Conservation (phyloP, 1,140 invertebrate species). For the Cydia pomonella region DNA sequence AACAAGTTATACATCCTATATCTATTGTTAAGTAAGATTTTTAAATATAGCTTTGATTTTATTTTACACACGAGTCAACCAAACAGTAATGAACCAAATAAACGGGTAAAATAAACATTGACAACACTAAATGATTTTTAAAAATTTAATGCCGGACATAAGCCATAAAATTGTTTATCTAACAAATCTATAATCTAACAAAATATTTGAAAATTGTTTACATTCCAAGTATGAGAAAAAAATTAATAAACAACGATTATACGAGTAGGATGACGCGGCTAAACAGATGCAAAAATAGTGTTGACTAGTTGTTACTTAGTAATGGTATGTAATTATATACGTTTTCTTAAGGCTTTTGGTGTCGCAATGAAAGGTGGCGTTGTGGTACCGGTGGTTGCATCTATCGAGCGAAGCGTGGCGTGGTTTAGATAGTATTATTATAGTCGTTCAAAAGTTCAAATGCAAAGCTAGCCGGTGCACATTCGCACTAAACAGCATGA, state of each 20-base stretch:
- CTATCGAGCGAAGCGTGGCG: constrained; percentile 24
- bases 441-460: not conserved
- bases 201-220: constrained; percentile 24
- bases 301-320: not conserved
- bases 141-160: constrained; percentile 20
- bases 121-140: constrained; percentile 23
- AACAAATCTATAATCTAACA: constrained; percentile 4
- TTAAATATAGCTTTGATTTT: not conserved
- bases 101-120: constrained; percentile 27
- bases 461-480: constrained; percentile 23
- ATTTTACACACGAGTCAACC: not conserved
- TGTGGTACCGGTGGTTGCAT: constrained; percentile 12
- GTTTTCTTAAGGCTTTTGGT: not conserved
- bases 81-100: not conserved
- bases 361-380: not conserved
- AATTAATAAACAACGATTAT: not conserved
- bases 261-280: not conserved
- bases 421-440: not conserved
- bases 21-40: not conserved
- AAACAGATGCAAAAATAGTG: constrained; percentile 18
- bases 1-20: not conserved
- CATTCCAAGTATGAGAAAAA: constrained; percentile 9
- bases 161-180: constrained; percentile 17
- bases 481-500: constrained; percentile 21
- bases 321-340: not conserved